phyloP scores from a whole-genome alignment of 35 echinoderm and acorn worm genomes.

The Chiridota heheva region DNA sequence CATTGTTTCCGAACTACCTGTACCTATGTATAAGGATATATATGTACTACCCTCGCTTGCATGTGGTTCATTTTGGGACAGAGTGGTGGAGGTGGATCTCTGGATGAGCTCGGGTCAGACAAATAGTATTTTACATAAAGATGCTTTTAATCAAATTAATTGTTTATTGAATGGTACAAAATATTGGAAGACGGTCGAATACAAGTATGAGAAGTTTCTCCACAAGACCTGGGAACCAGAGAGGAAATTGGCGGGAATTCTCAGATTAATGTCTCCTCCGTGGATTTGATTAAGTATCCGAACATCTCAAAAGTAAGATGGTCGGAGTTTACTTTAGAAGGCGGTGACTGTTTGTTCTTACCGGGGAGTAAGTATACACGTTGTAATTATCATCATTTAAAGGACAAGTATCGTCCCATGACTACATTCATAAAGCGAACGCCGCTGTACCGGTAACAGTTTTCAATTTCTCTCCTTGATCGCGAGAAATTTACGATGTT shows the following conservation, averaged over 20 bases:
- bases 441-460: not conserved
- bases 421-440: not conserved
- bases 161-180: conserved; percentile 85
- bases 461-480: not conserved
- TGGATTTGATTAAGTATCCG: conserved; percentile 65
- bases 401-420: not conserved
- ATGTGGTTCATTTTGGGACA: conserved; percentile 57
- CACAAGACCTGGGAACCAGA: conserved; percentile 69
- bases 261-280: conserved; percentile 34
- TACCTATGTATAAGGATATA: conserved; percentile 71
- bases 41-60: conserved; percentile 53
- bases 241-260: conserved; percentile 68
- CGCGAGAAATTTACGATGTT: not conserved
- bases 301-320: conserved; percentile 63
- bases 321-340: conserved; percentile 70
- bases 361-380: conserved; percentile 54
- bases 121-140: conserved; percentile 65
- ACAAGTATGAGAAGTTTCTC: conserved; percentile 64
- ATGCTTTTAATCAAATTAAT: conserved; percentile 79
- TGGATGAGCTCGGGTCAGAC: conserved; percentile 78
- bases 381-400: not conserved
- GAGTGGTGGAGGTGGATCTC: conserved; percentile 72
- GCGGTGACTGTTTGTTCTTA: conserved; percentile 73
- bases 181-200: conserved; percentile 65
- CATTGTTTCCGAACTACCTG: conserved; percentile 72